Base-by-base conservation (phyloP, 2,113 vertebrate species). In the Silurus glanis region DNA sequence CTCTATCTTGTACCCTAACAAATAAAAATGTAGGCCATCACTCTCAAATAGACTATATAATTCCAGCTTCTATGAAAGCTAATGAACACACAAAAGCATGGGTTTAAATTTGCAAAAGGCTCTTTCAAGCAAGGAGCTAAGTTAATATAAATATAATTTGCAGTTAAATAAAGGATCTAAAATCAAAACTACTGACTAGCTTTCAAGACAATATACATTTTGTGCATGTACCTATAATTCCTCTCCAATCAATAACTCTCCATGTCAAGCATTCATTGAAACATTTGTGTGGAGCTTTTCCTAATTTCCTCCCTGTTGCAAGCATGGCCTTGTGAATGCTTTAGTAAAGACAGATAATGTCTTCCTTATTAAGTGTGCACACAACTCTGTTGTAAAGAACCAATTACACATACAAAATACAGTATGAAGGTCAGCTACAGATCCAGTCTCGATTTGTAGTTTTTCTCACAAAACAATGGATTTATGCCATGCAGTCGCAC, bases 381-480 rank as follows among this genome's bases (percentile, higher is more conserved):
- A 80, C 56, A 62, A 80, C 66, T 58, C n/a, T 80, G 72, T 45
- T 72, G 47, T 80, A 28, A 82, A 78, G 79, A 78, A 76, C 28
- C 78, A 59, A 23, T 82, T 67, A 66, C 67, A 88, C 56, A 59
- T 74, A 79, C n/a, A 83, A 83, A 21, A 74, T 62, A 62, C 51
- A 19, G 28, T 71, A 84, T 83, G 66, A 83, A 75, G 62, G 75
- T 79, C 84, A 86, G 62, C 19, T 75, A 59, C 17, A 58, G 37
- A 71, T 87, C 19, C 58, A 16, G 67, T 61, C 82, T n/a, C 23
- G 19, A 47, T 17, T 83, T 72, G 53, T 37, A 80, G 56, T 61
- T 83, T 21, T 49, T 37, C 75, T 87, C 7, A 47, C 7, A 58
- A 71, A 78, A 9, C 10, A 25, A 9, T 28, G 49, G 3, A 21